Evolutionary conservation across 1,140 invertebrate species (phyloP).

Genomic region (Achatina immaculata): DNA sequence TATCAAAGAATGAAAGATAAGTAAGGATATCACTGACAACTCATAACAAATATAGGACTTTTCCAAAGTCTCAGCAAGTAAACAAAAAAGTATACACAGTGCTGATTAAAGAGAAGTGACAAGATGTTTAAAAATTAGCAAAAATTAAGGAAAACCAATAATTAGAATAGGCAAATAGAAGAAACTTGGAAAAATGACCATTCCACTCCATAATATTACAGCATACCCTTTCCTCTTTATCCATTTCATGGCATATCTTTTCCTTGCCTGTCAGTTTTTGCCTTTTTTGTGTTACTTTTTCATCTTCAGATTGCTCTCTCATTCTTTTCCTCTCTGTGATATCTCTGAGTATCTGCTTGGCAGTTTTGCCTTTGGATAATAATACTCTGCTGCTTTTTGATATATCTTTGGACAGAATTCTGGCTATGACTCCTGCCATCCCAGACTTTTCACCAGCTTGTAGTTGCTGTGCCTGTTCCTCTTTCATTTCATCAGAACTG

Average conservation of each 20-base stretch:
- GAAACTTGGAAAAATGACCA: no score
- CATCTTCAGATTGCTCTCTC: not conserved
- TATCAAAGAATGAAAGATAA: no score
- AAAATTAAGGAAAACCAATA: no score
- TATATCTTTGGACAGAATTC: slow-evolving; percentile 18
- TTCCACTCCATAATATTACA: no score
- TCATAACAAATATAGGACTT: no score
- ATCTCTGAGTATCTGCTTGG: not conserved
- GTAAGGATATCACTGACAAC: no score
- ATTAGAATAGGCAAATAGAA: no score
- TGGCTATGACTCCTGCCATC: slow-evolving; percentile 14
- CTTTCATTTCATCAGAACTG: no score
- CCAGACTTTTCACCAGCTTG: not conserved
- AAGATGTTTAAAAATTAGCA: no score
- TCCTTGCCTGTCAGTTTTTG: not conserved
- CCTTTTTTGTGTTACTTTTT: not conserved
- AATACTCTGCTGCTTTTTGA: slow-evolving; percentile 16
- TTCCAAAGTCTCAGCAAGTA: no score
- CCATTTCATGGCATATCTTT: not conserved
- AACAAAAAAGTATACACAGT: no score
- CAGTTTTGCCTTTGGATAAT: slow-evolving; percentile 17
- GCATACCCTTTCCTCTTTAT: slow-evolving; percentile 23
- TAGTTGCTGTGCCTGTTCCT: not conserved
- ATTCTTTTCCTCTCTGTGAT: not conserved
- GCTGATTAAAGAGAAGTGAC: no score